Conservation (phyloP, 1,140 invertebrate genomes). For the silkworm (Bombyx mori) region ASM3026992v2 NC_085118.1:15702001-15702500, state of each 20-base stretch:
- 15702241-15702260: constrained; percentile 31
- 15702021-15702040: no score
- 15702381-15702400: background rate
- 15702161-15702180: no score
- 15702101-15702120: no score
- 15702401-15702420: background rate
- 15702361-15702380: constrained; percentile 37
- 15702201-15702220: background rate
- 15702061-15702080: no score
- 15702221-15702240: background rate
- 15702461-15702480: background rate
- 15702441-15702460: background rate
- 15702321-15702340: constrained; percentile 57
- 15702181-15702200: background rate
- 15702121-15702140: no score
- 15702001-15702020: no score
- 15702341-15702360: constrained; percentile 27
- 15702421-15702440: background rate
- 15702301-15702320: constrained; percentile 68
- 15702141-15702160: no score
- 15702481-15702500: no score
- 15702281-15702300: constrained; percentile 69
- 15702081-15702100: no score
- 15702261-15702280: constrained; percentile 41
- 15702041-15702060: no score